These are phyloP conservation scores for Euglossa dilemma DNA, from an alignment of 1,140 invertebrate genomes.

Conservation along the genomic window DNA sequence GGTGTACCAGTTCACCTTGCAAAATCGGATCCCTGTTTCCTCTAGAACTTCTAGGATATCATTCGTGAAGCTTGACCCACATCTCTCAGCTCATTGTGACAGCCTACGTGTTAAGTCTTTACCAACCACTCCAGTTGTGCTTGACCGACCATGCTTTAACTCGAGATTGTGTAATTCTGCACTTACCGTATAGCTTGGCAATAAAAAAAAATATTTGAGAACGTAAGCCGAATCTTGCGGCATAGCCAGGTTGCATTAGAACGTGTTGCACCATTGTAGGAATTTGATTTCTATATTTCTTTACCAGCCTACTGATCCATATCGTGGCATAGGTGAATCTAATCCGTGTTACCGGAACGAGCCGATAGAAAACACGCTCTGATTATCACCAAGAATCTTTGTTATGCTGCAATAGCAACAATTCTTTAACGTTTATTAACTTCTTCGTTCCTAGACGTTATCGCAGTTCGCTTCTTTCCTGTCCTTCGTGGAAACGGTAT, in stretches of 20 bases:
- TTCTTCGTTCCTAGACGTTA: not conserved
- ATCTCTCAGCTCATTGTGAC: not conserved
- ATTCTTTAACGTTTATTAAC: not conserved
- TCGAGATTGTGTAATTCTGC: slow-evolving; percentile 6
- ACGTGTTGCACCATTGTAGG: not conserved
- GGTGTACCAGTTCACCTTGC: not conserved
- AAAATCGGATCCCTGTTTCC: not conserved
- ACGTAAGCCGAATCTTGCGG: not conserved
- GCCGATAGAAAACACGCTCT: too few species aligned
- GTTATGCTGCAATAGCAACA: not conserved
- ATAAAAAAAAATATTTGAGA: slow-evolving; percentile 1
- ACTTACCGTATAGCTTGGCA: not conserved
- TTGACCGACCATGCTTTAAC: slow-evolving; percentile 31
- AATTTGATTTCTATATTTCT: not conserved
- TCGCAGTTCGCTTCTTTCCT: not conserved
- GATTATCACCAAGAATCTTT: too few species aligned
- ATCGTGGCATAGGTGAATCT: too few species aligned
- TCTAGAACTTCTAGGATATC: slow-evolving; percentile 8
- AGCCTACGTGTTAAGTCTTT: slow-evolving; percentile 20
- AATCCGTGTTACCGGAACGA: too few species aligned
- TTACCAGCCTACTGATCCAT: not conserved
- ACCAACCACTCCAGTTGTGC: slow-evolving; percentile 5
- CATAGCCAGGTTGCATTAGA: not conserved
- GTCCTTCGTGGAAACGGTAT: not conserved
- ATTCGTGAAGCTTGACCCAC: slow-evolving; percentile 11